Conservation (phyloP, 2,113 vertebrate species). For the Danionella cerebrum region DNA sequence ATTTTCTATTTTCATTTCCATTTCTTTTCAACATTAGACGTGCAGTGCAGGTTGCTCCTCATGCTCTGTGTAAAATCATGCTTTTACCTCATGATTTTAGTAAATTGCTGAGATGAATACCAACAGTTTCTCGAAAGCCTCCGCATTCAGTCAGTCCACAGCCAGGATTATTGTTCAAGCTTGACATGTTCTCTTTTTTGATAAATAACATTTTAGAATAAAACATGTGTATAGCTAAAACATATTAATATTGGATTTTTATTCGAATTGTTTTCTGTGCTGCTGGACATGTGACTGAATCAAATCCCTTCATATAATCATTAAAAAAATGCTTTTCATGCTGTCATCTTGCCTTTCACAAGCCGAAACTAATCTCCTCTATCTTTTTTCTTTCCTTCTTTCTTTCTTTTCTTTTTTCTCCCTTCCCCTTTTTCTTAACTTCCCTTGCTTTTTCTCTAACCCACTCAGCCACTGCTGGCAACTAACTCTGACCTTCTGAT, state of each 20-base stretch:
- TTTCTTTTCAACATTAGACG: constrained; percentile 67
- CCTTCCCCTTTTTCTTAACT: constrained; percentile 70
- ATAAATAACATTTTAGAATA: too few species aligned
- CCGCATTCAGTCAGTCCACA: constrained; percentile 55
- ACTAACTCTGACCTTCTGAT: constrained; percentile 95
- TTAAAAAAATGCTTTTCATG: constrained; percentile 64
- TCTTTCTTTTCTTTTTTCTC: constrained; percentile 64
- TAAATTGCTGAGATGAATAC: constrained; percentile 76
- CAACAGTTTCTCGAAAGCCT: constrained; percentile 71
- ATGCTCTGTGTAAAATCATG: constrained; percentile 75
- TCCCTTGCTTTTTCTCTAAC: constrained; percentile 74
- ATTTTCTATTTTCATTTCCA: constrained; percentile 35
- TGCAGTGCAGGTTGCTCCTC: constrained; percentile 72
- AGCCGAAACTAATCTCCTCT: constrained; percentile 94
- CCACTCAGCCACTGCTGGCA: constrained; percentile 89
- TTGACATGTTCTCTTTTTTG: background rate
- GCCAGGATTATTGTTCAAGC: background rate
- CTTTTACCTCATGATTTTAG: constrained; percentile 80
- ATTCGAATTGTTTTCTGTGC: background rate
- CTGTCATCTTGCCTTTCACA: constrained; percentile 89
- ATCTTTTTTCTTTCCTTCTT: constrained; percentile 78
- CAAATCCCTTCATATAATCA: constrained; percentile 70
- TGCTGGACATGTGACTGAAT: constrained; percentile 7
- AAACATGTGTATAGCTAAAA: too few species aligned
- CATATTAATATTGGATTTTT: too few species aligned